phyloP scores from a whole-genome alignment of 92 coral and sea anemone species.

The Porites rus region DNA sequence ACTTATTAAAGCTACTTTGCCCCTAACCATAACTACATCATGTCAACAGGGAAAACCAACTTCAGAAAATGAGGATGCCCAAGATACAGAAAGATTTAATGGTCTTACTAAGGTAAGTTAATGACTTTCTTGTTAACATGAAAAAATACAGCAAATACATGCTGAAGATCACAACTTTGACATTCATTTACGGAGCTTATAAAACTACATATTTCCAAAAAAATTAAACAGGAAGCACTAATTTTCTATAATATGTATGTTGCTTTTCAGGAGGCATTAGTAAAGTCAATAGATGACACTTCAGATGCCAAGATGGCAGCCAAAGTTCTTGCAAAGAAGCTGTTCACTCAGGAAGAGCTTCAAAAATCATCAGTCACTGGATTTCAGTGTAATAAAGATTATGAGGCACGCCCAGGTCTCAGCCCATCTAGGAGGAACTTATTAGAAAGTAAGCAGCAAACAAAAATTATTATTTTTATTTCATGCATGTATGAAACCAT shows the following conservation, averaged over 20 bases:
- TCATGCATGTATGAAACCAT: neutral
- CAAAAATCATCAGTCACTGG: slow-evolving; percentile 37
- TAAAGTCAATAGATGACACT: neutral
- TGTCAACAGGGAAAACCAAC: neutral
- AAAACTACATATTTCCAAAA: too few relatives aligned
- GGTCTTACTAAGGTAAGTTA: too few relatives aligned
- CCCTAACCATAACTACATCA: neutral
- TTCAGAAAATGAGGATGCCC: too few relatives aligned
- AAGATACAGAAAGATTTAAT: too few relatives aligned
- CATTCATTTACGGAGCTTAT: too few relatives aligned
- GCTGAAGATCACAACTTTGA: too few relatives aligned
- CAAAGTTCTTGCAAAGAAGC: slow-evolving; percentile 19
- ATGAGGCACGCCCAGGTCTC: slow-evolving; percentile 24
- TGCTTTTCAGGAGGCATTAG: slow-evolving; percentile 2
- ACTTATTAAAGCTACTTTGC: neutral
- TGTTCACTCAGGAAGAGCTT: slow-evolving; percentile 28
- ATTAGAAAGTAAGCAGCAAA: slow-evolving; percentile 29
- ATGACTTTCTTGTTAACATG: too few relatives aligned
- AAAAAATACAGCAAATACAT: too few relatives aligned
- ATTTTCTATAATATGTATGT: neutral
- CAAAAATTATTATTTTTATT: slow-evolving; percentile 11
- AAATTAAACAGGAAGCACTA: too few relatives aligned
- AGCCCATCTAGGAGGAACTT: slow-evolving; percentile 38
- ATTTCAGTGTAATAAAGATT: slow-evolving; percentile 36
- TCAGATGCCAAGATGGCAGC: slow-evolving; percentile 42